A percentile compares a stretch with the other conserved stretches of the same genome.
phyloP scores from a whole-genome alignment of 2,888 invertebrate genomes.

The Maniola hyperantus region DNA sequence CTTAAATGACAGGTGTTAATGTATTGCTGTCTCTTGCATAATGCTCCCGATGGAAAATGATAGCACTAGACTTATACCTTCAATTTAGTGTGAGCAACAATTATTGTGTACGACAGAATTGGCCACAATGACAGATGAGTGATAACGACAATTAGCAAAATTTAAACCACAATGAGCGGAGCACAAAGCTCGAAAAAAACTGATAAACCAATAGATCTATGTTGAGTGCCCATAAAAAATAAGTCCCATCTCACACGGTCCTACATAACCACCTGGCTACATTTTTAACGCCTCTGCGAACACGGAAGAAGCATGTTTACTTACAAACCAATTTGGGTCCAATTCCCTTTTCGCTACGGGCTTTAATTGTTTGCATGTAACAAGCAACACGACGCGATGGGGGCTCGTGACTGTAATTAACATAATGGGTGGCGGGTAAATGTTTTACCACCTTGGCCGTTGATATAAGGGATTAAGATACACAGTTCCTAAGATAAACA shows the following conservation, averaged over 20 bases:
- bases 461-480: neutral
- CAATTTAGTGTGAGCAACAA: too few species aligned
- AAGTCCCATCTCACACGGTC: slow-evolving; percentile 29
- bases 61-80: too few species aligned
- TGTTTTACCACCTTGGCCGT: slow-evolving; percentile 56
- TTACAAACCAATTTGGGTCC: slow-evolving; percentile 37
- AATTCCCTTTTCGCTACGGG: slow-evolving; percentile 33
- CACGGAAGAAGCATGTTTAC: slow-evolving; percentile 34
- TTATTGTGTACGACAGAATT: too few species aligned
- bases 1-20: too few species aligned
- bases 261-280: slow-evolving; percentile 35
- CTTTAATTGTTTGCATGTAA: slow-evolving; percentile 40
- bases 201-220: too few species aligned
- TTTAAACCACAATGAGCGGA: too few species aligned
- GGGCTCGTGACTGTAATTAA: slow-evolving; percentile 53
- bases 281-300: slow-evolving; percentile 38
- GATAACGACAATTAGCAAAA: too few species aligned
- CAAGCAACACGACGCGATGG: slow-evolving; percentile 37
- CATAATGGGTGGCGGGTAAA: slow-evolving; percentile 58
- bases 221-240: too few species aligned
- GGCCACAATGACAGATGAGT: too few species aligned
- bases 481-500: neutral
- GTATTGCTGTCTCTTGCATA: too few species aligned
- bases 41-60: too few species aligned
- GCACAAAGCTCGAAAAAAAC: too few species aligned